These are phyloP conservation scores for Peromyscus californicus DNA, from an alignment of 2,113 vertebrate species.

Conservation along the genomic window DNA sequence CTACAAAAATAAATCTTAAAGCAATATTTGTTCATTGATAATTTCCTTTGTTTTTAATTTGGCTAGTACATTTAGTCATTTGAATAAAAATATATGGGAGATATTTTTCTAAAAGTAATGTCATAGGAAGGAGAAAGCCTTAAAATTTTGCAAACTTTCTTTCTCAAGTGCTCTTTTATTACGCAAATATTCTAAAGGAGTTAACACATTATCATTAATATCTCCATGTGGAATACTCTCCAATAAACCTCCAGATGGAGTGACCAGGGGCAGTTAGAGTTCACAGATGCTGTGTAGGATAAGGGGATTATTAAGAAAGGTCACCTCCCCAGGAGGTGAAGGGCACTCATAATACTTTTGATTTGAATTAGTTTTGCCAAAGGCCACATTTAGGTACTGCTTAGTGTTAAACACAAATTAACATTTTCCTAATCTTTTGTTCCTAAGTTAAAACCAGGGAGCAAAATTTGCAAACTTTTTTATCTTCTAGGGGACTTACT, in stretches of 20 bases:
- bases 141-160: constrained; percentile 13
- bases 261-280: not conserved
- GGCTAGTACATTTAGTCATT: not conserved
- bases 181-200: constrained; percentile 46
- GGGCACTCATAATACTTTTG: not conserved
- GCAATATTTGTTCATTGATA: not conserved
- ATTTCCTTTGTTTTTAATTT: not conserved
- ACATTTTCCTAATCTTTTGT: constrained; percentile 32
- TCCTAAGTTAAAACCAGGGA: constrained; percentile 4
- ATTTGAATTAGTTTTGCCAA: constrained; percentile 8
- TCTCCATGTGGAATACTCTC: constrained; percentile 3
- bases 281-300: not conserved
- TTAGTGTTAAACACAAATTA: constrained; percentile 36
- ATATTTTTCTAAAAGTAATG: constrained; percentile 27
- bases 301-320: not conserved
- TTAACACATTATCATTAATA: constrained; percentile 47
- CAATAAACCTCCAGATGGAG: constrained; percentile 51
- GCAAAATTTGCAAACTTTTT: not conserved
- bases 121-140: not conserved
- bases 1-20: not conserved
- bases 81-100: not conserved
- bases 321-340: not conserved
- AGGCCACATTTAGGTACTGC: not conserved
- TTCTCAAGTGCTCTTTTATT: constrained; percentile 8
- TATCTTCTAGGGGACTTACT: not conserved